Percentiles rank a stretch among this genome's conserved stretches.
Conservation (phyloP, 2,888 invertebrate genomes). For the Platynereis dumerilii region DNA sequence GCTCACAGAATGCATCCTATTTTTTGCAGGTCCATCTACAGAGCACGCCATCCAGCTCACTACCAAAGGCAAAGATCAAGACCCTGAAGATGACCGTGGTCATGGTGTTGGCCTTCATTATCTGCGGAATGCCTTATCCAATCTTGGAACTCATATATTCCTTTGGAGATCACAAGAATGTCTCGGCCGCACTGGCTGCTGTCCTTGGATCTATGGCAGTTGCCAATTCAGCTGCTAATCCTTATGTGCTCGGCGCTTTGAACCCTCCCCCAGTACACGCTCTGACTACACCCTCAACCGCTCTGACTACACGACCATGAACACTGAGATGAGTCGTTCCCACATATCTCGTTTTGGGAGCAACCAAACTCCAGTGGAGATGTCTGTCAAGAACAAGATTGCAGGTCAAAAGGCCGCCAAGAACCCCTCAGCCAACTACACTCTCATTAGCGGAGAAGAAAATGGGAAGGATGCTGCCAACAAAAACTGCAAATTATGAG, state of each 20-base stretch:
- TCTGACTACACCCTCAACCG: slow-evolving; percentile 21
- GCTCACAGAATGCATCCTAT: too few species aligned
- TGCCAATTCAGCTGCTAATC: slow-evolving; percentile 59
- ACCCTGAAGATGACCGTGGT: slow-evolving; percentile 63
- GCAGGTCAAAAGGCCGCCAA: too few species aligned
- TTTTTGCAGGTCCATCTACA: slow-evolving; percentile 48
- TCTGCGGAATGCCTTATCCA: slow-evolving; percentile 60
- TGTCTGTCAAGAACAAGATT: too few species aligned
- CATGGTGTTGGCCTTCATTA: slow-evolving; percentile 57
- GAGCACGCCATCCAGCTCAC: slow-evolving; percentile 54
- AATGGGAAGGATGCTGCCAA: too few species aligned
- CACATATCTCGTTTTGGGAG: too few species aligned
- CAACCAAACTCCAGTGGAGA: too few species aligned
- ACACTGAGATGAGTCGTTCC: slow-evolving; percentile 2
- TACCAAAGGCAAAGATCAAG: slow-evolving; percentile 61
- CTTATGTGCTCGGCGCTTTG: slow-evolving; percentile 45
- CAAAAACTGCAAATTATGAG: too few species aligned
- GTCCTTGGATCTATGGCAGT: slow-evolving; percentile 58
- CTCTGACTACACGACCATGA: neutral
- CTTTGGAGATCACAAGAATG: slow-evolving; percentile 48
- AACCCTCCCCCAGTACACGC: slow-evolving; percentile 22
- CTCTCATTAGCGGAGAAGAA: too few species aligned
- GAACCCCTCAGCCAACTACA: too few species aligned
- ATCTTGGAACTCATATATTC: slow-evolving; percentile 60
- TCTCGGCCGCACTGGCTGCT: slow-evolving; percentile 43